Evolutionary conservation across 2,797 vertebrate genomes (phyloP).

Genomic region (Fringilla coelebs): DNA sequence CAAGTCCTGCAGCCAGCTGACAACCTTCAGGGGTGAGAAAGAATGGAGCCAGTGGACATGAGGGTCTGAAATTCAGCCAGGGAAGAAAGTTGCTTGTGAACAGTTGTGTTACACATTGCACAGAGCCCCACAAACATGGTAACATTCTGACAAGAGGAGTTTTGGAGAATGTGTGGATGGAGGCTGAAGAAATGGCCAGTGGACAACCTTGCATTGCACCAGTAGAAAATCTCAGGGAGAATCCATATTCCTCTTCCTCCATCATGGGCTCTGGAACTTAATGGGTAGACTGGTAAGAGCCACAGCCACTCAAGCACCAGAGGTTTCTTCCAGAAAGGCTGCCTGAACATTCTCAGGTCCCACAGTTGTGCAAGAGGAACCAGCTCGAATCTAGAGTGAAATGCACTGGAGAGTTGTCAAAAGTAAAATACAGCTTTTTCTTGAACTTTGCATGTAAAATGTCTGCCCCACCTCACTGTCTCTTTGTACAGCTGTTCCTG

Average conservation of each 20-base stretch:
- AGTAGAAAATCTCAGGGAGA: background rate
- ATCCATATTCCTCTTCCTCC: background rate
- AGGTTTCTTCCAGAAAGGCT: background rate
- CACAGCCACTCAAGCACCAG: background rate
- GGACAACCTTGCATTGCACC: background rate
- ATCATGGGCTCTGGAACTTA: background rate
- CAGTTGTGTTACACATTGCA: background rate
- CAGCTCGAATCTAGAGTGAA: background rate
- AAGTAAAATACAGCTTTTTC: background rate
- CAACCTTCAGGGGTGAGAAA: background rate
- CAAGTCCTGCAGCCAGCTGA: background rate
- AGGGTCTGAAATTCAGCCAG: background rate
- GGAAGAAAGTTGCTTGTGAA: background rate
- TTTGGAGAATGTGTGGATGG: background rate
- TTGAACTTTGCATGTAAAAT: background rate
- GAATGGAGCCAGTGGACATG: background rate
- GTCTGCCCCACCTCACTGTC: background rate
- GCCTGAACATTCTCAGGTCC: background rate
- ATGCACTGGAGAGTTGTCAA: background rate
- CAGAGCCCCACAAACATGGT: background rate
- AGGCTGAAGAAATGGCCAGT: background rate
- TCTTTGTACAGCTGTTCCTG: slow-evolving; percentile 85
- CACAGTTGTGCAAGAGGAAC: background rate
- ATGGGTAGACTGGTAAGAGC: background rate
- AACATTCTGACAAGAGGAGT: background rate